Conservation (phyloP, 2,888 invertebrate genomes). For the Petrophora chlorosata region DNA sequence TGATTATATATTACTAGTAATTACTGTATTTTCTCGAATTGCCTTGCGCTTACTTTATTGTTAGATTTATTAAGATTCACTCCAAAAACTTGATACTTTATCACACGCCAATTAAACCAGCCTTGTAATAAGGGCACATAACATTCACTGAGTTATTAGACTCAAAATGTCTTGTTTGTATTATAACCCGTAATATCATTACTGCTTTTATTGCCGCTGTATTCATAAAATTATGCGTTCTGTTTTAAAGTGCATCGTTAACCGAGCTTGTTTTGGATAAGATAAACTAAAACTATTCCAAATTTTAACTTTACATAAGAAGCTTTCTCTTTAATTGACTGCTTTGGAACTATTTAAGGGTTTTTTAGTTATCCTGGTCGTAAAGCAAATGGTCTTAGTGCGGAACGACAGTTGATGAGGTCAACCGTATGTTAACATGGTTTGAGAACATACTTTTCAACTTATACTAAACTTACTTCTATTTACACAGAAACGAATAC, state of each 20-base stretch:
- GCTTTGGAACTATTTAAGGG: slow-evolving; percentile 59
- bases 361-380: slow-evolving; percentile 58
- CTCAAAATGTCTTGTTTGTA: slow-evolving; percentile 51
- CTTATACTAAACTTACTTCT: too few relatives aligned
- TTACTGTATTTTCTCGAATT: too few relatives aligned
- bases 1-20: too few relatives aligned
- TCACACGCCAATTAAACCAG: slow-evolving; percentile 36
- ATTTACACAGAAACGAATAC: too few relatives aligned
- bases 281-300: slow-evolving; percentile 52
- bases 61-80: background rate
- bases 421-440: too few relatives aligned
- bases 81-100: slow-evolving; percentile 9
- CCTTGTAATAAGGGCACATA: slow-evolving; percentile 29
- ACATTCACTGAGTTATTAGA: slow-evolving; percentile 33
- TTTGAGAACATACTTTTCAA: too few relatives aligned
- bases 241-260: slow-evolving; percentile 56
- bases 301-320: slow-evolving; percentile 48
- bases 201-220: slow-evolving; percentile 50
- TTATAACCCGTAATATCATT: slow-evolving; percentile 56
- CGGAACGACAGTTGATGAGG: slow-evolving; percentile 36
- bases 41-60: too few relatives aligned
- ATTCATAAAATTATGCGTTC: slow-evolving; percentile 57
- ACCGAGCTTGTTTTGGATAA: slow-evolving; percentile 53
- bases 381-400: slow-evolving; percentile 51
- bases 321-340: slow-evolving; percentile 69